Base-by-base conservation (phyloP, 2,113 vertebrate species). In the Porphyrio hochstetteri region DNA sequence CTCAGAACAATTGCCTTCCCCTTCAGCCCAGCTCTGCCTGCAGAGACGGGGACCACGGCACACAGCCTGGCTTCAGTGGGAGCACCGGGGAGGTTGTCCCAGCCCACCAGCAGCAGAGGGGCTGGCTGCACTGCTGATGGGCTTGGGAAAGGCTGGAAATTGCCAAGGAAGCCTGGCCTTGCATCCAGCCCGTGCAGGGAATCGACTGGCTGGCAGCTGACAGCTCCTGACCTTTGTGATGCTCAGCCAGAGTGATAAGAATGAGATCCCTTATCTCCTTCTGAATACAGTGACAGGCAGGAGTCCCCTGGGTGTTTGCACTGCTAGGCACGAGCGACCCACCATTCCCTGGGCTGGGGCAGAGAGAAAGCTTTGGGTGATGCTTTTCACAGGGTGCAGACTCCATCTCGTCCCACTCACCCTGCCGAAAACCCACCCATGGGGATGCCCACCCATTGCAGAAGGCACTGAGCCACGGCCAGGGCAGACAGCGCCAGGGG, bases 361-460 rank as follows among this genome's bases (percentile, higher is more conserved):
- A 36, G 19, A 0, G 4, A 12, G n/a, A 23, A 20, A 28, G 6
- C 2, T 44, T 5, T 48, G 60, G 57, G 20, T 7, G 74, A 13
- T 5, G 48, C 42, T 11, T 50, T 10, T 5, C 8, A 1, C 5
- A 12, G 35, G 52, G 52, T 11, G 9, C 71, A 23, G 33, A 33
- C 50, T 60, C 74, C 63, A 14, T 5, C 72, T 35, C 78, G 35
- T 16, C 72, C 91, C 27, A 0, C 16, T 42, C 1, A 5, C 53
- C 28, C n/a, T 60, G 63, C 29, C 8, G 0, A n/a, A 86, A 69
- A 6, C 3, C 55, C 48, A 9, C 0, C 48, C 6, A 0, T 0
- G 4, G 57, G 38, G 61, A 21, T n/a, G 35, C 4, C 4, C n/a
- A 3, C 10, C 19, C 7, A 1, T 1, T 9, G 85, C 56, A 55